A percentile compares a stretch with the other conserved stretches of the same genome.
Conservation (phyloP, 2,113 vertebrate species). For the Cairina moschata region DNA sequence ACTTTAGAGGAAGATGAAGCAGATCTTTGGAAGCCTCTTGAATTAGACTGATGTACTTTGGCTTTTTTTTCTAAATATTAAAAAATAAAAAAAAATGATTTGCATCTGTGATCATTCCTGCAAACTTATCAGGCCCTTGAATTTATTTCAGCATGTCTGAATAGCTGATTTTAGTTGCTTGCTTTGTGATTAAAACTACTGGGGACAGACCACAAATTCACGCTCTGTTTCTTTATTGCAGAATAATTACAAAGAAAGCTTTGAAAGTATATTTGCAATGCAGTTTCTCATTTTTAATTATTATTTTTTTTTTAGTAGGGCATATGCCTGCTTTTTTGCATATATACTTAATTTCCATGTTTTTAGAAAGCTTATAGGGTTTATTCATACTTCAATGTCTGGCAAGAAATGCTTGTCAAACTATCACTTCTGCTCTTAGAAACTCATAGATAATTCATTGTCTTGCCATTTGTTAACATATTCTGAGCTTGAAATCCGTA, state of each 20-base stretch:
- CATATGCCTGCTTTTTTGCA: not conserved
- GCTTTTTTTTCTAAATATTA: not conserved
- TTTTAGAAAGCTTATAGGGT: not conserved
- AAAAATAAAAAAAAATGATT: not conserved
- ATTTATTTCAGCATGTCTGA: not conserved
- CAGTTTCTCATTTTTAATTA: not conserved
- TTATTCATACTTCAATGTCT: not conserved
- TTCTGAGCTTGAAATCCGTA: not conserved
- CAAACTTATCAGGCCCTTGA: constrained; percentile 11
- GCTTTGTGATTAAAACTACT: constrained; percentile 35
- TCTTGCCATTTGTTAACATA: not conserved
- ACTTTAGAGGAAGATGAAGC: not conserved
- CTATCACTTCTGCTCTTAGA: not conserved
- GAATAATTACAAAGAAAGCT: constrained; percentile 11
- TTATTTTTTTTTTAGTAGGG: not conserved
- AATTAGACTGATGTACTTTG: not conserved
- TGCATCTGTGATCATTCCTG: not conserved
- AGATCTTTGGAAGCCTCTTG: not conserved
- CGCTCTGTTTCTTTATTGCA: constrained; percentile 4
- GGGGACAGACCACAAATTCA: constrained; percentile 11
- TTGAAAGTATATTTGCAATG: constrained; percentile 37
- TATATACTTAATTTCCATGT: not conserved
- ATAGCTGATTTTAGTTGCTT: constrained; percentile 33
- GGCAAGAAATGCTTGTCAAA: not conserved
- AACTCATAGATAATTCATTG: not conserved